Percentiles rank a stretch among this genome's conserved stretches.
phyloP scores from a whole-genome alignment of 2,888 invertebrate genomes.

The Ypsolopha scabrella region DNA sequence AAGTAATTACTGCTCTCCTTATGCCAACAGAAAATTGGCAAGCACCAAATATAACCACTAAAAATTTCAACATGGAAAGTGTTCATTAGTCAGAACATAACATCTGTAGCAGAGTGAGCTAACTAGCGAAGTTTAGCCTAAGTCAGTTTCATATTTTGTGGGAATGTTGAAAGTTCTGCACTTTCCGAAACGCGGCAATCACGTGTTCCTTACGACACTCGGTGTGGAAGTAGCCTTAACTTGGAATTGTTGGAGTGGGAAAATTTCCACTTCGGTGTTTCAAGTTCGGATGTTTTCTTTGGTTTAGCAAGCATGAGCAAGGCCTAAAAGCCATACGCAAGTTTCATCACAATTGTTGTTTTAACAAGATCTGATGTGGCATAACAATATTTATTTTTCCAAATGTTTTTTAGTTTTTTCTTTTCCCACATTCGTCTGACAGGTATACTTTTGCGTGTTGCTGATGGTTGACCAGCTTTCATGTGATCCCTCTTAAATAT shows the following conservation, averaged over 20 bases:
- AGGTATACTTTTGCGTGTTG: too few relatives aligned
- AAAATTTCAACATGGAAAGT: neutral
- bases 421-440: too few relatives aligned
- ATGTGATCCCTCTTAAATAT: too few relatives aligned
- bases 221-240: neutral
- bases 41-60: too few relatives aligned
- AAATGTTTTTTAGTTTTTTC: too few relatives aligned
- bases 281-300: neutral
- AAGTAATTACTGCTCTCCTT: neutral
- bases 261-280: neutral
- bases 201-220: neutral
- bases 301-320: neutral
- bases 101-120: neutral
- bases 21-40: too few relatives aligned
- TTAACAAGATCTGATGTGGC: neutral
- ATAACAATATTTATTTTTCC: too few relatives aligned
- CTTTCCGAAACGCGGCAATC: neutral
- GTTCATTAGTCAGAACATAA: neutral
- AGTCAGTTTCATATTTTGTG: constrained; percentile 1
- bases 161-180: neutral
- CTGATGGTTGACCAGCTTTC: too few relatives aligned
- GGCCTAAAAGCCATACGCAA: neutral
- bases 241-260: neutral
- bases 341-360: neutral
- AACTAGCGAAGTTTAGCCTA: neutral